Evolutionary conservation across 2,888 invertebrate genomes (phyloP).

Genomic region (Apamea epomidion): DNA sequence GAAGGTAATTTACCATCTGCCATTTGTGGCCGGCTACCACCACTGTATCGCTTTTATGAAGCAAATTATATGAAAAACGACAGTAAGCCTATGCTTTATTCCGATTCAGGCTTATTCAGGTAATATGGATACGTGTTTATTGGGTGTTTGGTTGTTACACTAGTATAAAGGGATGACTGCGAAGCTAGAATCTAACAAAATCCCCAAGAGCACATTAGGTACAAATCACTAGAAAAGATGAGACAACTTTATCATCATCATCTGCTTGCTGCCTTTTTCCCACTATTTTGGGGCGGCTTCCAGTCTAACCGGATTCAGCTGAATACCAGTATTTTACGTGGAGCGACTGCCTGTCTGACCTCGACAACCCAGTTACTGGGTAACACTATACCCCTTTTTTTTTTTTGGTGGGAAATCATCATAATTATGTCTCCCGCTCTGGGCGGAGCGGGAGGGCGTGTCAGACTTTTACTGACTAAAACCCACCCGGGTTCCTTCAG

Average conservation of each 20-base stretch:
- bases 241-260: background rate
- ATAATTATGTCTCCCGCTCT: too few species aligned
- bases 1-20: constrained; percentile 83
- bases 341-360: background rate
- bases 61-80: constrained; percentile 68
- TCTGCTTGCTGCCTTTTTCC: too few species aligned
- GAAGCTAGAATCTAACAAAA: background rate
- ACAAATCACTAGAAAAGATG: background rate
- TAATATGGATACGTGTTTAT: constrained; percentile 37
- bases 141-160: constrained; percentile 40
- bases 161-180: background rate
- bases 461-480: too few species aligned
- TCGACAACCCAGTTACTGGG: background rate
- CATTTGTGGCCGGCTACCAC: constrained; percentile 73
- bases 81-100: constrained; percentile 51
- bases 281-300: too few species aligned
- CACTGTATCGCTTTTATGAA: constrained; percentile 67
- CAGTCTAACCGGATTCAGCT: too few species aligned
- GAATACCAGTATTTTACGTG: background rate
- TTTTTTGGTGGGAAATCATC: too few species aligned
- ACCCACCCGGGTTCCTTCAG: too few species aligned
- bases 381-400: too few species aligned
- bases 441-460: too few species aligned
- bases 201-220: background rate
- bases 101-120: constrained; percentile 26